Percentiles rank a stretch among this genome's conserved stretches.
Evolutionary conservation across 2,113 vertebrate species (phyloP).

Genomic region (Isichthys henryi): DNA sequence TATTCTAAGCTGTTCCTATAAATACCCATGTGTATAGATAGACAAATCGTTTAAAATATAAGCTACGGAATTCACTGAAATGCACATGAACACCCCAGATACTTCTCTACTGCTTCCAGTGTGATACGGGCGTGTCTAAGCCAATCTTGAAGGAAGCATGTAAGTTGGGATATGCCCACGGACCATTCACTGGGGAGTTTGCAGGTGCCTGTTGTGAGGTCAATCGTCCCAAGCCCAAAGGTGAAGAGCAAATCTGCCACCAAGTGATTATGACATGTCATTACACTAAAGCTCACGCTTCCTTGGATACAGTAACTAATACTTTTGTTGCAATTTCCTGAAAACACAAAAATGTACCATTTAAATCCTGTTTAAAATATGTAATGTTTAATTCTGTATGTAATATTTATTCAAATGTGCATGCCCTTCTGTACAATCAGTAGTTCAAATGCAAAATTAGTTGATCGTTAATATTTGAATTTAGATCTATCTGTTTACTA

Average conservation of each 20-base stretch:
- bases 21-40: not conserved
- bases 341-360: not conserved
- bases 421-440: not conserved
- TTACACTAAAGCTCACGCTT: not conserved
- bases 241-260: constrained; percentile 19
- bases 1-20: not conserved
- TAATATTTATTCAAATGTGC: not conserved
- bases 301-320: not conserved
- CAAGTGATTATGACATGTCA: constrained; percentile 16
- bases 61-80: not conserved
- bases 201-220: not conserved
- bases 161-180: not conserved
- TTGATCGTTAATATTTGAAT: not conserved
- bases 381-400: not conserved
- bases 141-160: not conserved
- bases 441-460: not conserved
- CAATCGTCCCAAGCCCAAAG: not conserved
- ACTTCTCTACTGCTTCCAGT: not conserved
- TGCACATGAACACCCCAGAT: not conserved
- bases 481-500: not conserved
- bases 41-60: not conserved
- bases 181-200: not conserved
- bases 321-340: not conserved
- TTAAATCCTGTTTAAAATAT: not conserved
- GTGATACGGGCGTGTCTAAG: not conserved